phyloP scores from a whole-genome alignment of 2,797 vertebrate genomes.

The Cuniculus paca region DNA sequence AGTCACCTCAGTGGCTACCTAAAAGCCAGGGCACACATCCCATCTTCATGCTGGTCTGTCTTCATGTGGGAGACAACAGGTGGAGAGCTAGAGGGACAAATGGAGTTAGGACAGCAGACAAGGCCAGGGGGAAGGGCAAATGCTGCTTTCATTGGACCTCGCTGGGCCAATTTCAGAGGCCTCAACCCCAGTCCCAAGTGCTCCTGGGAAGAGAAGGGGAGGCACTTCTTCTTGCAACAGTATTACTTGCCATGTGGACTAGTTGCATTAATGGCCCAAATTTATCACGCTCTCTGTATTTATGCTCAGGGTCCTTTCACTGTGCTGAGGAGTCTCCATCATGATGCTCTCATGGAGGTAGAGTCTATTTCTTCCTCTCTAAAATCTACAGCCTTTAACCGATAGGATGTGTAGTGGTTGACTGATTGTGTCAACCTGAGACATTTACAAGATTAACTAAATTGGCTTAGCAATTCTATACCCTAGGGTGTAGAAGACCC shows the following conservation, averaged over 20 bases:
- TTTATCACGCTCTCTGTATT: not conserved
- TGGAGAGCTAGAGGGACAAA: not conserved
- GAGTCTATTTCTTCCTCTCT: not conserved
- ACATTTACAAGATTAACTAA: too few relatives aligned
- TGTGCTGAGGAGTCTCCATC: not conserved
- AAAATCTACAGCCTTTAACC: not conserved
- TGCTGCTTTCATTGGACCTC: not conserved
- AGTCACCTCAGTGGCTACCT: accelerated
- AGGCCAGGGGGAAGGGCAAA: not conserved
- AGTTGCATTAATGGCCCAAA: not conserved
- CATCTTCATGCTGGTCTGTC: not conserved
- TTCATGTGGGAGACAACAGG: not conserved
- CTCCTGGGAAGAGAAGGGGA: not conserved
- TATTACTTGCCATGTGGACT: not conserved
- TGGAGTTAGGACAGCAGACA: not conserved
- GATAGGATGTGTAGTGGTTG: too few relatives aligned
- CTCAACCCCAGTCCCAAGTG: not conserved
- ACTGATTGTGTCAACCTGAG: too few relatives aligned
- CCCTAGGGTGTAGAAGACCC: too few relatives aligned
- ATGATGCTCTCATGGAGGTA: accelerated
- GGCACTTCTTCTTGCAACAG: not conserved
- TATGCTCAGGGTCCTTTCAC: not conserved
- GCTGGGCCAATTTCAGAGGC: accelerated
- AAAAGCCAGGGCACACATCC: not conserved
- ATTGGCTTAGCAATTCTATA: too few relatives aligned